phyloP scores from a whole-genome alignment of 2,797 vertebrate species.

The Rhincodon typus region DNA sequence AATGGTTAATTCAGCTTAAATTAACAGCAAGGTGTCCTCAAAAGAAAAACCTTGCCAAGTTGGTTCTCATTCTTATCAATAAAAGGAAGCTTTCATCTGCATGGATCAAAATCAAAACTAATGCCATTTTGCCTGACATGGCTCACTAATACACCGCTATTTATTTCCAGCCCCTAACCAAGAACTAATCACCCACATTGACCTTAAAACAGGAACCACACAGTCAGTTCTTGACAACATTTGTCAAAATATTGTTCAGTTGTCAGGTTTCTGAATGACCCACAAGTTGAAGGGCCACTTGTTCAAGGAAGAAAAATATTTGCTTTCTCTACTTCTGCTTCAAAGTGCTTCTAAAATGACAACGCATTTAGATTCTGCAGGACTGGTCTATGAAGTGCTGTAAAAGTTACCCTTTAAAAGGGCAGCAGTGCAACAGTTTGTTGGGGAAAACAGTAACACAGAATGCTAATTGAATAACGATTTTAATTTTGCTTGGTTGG shows the following conservation, averaged over 20 bases:
- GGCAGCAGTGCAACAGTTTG: no score
- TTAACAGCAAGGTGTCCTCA: no score
- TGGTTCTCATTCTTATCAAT: background rate
- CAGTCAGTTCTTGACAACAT: background rate
- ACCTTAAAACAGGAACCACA: background rate
- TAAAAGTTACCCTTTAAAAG: background rate
- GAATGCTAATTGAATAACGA: background rate
- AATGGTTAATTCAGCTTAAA: background rate
- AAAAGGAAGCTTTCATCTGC: background rate
- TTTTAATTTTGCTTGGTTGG: background rate
- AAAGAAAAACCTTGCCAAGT: no score
- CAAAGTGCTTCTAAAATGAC: background rate
- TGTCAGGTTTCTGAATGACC: background rate
- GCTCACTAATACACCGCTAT: background rate
- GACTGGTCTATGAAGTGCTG: background rate
- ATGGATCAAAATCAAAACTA: background rate
- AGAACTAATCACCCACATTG: background rate
- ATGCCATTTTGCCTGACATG: background rate
- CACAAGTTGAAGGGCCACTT: background rate
- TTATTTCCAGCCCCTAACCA: background rate
- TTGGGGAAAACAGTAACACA: background rate
- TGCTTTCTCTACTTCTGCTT: background rate
- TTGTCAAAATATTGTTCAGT: background rate
- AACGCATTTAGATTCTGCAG: background rate
- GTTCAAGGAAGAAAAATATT: background rate